Evolutionary conservation across 2,888 invertebrate species (phyloP), one percentile per base, ranked within the genome.

Genomic region (Chydorus sphaericus): DNA sequence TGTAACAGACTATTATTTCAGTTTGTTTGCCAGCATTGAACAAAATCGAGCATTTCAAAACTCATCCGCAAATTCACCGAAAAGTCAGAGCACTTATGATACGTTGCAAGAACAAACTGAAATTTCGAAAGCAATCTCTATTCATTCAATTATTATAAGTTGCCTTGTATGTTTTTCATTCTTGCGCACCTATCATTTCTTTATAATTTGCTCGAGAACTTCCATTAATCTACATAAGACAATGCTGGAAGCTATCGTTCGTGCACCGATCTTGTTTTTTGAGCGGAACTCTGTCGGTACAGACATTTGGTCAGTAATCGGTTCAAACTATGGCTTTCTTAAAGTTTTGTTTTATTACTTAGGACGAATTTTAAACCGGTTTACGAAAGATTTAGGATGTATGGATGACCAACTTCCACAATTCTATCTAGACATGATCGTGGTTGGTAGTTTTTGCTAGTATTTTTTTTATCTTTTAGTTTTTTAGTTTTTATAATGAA

Each of bases 261-360:
- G 70, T 53, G 67, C 71, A 6, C 70, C 71, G 2, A 67, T 72
- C 11, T 63, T 66, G 38, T 93, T 93, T 72, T 93, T 92, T 72
- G 88, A 90, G 66, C 79, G 80, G 4, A 92, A 91, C 70, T 84
- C 88, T 0, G 81, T 85, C n/a, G 85, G 85, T 81, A 23, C n/a
- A n/a, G n/a, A 33, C 14, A 33, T 33, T 33, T 10, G 14, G 10
- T 33, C 10, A n/a, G 14, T 11, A 11, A n/a, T 33, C 20, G 6
- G n/a, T 39, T 39, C 16, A 39, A 39, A n/a, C n/a, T n/a, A n/a
- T n/a, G n/a, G n/a, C n/a, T n/a, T n/a, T n/a, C n/a, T n/a, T n/a
- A n/a, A n/a, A 10, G n/a, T 7, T 6, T 18, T 23, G 7, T 38
- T 38, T 38, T 48, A 29, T 20, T 53, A 61, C 62, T 33, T 65